Conservation (phyloP, 2,113 vertebrate genomes). For the Oryzias javanicus region DNA sequence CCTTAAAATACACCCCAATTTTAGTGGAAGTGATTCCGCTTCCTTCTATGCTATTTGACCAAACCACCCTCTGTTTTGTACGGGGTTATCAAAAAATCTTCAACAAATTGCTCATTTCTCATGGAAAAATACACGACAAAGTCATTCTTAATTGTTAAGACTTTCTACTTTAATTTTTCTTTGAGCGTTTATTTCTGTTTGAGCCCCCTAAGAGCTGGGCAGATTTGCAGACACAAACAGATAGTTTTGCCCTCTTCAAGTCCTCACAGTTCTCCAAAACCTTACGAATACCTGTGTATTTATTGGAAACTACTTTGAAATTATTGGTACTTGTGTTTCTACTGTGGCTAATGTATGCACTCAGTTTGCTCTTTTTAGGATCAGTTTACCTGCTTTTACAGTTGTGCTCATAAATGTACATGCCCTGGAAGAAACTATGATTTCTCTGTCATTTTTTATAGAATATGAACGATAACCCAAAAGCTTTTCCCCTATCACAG, state of each 20-base stretch:
- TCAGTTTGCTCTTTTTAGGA: neutral
- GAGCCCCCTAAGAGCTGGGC: slow-evolving; percentile 1
- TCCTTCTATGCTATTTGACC: neutral
- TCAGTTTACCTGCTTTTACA: slow-evolving; percentile 16
- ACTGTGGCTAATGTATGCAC: neutral
- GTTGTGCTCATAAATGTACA: too few species aligned
- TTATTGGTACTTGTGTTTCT: neutral
- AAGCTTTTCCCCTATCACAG: too few species aligned
- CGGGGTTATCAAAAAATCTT: neutral
- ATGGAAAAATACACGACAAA: neutral
- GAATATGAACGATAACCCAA: too few species aligned
- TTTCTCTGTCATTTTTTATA: too few species aligned
- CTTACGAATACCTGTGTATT: neutral
- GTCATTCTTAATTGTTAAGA: neutral
- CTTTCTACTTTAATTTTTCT: neutral
- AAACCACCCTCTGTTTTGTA: neutral
- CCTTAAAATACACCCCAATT: neutral
- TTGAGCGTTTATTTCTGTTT: neutral
- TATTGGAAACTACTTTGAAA: neutral
- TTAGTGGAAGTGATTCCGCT: neutral
- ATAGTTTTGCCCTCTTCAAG: neutral
- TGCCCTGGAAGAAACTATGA: too few species aligned
- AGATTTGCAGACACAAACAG: neutral
- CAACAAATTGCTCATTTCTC: neutral
- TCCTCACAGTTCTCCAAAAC: neutral